Evolutionary conservation across 2,888 invertebrate genomes (phyloP), one percentile per base, ranked within the genome.

Genomic region (Trissolcus japonicus): DNA sequence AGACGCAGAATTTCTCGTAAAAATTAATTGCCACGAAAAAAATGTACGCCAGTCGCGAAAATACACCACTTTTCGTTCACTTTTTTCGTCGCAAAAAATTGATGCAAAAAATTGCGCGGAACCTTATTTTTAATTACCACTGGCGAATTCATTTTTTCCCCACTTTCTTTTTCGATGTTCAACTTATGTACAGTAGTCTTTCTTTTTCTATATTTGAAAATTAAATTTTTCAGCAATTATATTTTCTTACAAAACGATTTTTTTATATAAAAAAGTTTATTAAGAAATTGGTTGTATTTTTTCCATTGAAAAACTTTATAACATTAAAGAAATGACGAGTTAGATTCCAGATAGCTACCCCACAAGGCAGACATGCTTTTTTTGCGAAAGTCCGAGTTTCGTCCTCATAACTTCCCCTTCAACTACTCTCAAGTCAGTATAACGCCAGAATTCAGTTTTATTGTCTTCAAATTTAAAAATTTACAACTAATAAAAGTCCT

Each of bases 1-100:
- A 79, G 75, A 76, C 76, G 76, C 79, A 76, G 79, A 72, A 79
- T 76, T 78, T 79, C 79, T 72, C 79, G 76, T 69, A 73, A 79
- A 79, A 79, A 79, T 73, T 79, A 76, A 76, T 79, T 75, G 76
- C 73, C 57, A 66, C 57, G 72, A 61, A 65, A 79, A 73, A 79
- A 74, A 67, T 65, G 56, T 63, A 60, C 69, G 51, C 35, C 59
- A 59, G 29, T 50, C 55, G 72, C 21, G 50, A 71, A 76, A 76
- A 66, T 66, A 72, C 35, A 35, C 66, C 71, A 61, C 62, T 62
- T 56, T 69, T 69, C 55, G 66, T 46, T 56, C 62, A 50, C 68
- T 75, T 71, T 75, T 75, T 56, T 50, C 16, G 16, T 46, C 9
- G 21, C 14, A 51, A 61, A 60, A 66, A 69, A 62, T 50, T 19